phyloP scores from a whole-genome alignment of 2,797 vertebrate species.

The Sebastolobus alascanus region DNA sequence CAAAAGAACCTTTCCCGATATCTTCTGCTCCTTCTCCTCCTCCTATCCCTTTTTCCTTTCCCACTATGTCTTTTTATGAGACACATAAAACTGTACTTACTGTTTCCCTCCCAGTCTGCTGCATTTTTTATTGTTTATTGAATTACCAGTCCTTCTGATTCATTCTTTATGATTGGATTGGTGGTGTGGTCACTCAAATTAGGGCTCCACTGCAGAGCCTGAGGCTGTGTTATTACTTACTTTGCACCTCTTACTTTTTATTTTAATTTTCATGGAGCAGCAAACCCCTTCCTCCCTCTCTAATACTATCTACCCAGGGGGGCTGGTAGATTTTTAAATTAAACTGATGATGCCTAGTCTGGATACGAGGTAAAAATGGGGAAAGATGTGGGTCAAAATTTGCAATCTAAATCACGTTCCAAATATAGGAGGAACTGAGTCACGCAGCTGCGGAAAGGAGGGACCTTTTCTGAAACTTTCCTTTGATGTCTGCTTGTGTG shows the following conservation, averaged over 20 bases:
- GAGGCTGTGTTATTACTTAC: conserved; percentile 13
- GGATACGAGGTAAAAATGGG: conserved; percentile 56
- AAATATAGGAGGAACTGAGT: conserved; percentile 68
- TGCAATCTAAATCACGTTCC: conserved; percentile 75
- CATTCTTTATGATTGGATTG: conserved; percentile 30
- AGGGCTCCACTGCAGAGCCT: not conserved
- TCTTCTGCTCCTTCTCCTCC: conserved; percentile 24
- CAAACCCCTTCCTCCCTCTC: conserved; percentile 6
- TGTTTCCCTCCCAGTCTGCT: conserved; percentile 16
- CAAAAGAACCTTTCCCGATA: conserved; percentile 50
- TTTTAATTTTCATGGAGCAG: conserved; percentile 24
- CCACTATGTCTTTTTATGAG: conserved; percentile 21
- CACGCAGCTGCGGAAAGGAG: conserved; percentile 60
- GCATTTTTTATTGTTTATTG: conserved; percentile 29
- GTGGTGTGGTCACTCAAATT: conserved; percentile 33
- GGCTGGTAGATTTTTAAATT: conserved; percentile 36
- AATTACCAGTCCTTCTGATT: conserved; percentile 21
- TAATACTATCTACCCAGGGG: conserved; percentile 19
- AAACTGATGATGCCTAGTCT: conserved; percentile 45
- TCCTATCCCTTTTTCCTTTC: conserved; percentile 8
- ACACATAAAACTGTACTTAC: conserved; percentile 8
- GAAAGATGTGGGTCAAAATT: conserved; percentile 74
- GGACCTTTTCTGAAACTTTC: conserved; percentile 47
- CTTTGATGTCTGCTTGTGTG: conserved; percentile 68
- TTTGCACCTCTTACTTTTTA: conserved; percentile 6